A percentile compares a stretch with the other conserved stretches of the same genome.
Evolutionary conservation across 2,888 invertebrate species (phyloP).

Genomic region (Andrena chrysosceles): DNA sequence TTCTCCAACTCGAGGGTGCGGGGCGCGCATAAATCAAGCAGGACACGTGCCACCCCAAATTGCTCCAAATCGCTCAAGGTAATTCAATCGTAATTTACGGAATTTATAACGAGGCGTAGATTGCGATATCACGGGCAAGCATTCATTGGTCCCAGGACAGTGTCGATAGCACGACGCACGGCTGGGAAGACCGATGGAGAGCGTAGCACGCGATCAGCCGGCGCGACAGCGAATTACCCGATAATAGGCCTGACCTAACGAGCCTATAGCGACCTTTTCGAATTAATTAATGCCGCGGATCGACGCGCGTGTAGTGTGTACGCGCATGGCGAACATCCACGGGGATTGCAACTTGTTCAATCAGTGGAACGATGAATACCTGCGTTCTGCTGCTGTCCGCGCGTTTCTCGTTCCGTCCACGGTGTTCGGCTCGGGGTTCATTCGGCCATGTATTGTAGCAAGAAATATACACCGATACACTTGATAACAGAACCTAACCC

Average conservation of each 20-base stretch:
- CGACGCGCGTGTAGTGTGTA: slow-evolving; percentile 26
- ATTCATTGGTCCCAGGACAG: slow-evolving; percentile 44
- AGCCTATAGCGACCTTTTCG: slow-evolving; percentile 67
- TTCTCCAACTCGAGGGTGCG: neutral
- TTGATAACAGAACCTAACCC: too few species aligned
- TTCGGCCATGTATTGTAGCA: neutral
- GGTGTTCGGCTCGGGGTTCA: neutral
- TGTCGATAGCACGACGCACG: slow-evolving; percentile 41
- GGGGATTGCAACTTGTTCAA: slow-evolving; percentile 68
- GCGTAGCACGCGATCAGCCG: slow-evolving; percentile 57
- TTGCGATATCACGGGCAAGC: slow-evolving; percentile 47
- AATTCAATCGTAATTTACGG: slow-evolving; percentile 21
- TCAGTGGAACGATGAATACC: slow-evolving; percentile 69
- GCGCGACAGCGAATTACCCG: slow-evolving; percentile 59
- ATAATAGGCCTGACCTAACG: slow-evolving; percentile 67
- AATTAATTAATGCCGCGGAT: slow-evolving; percentile 72
- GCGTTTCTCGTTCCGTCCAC: slow-evolving; percentile 9
- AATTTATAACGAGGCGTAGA: slow-evolving; percentile 41
- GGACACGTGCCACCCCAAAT: slow-evolving; percentile 7
- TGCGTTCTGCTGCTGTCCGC: slow-evolving; percentile 25
- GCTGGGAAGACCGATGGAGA: slow-evolving; percentile 54
- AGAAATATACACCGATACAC: too few species aligned
- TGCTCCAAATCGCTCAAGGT: slow-evolving; percentile 14
- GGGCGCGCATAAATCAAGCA: slow-evolving; percentile 1
- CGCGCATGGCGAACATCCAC: slow-evolving; percentile 47